These are phyloP conservation scores for Lonchura striata DNA, from an alignment of 2,113 vertebrate genomes.

Conservation along the genomic window DNA sequence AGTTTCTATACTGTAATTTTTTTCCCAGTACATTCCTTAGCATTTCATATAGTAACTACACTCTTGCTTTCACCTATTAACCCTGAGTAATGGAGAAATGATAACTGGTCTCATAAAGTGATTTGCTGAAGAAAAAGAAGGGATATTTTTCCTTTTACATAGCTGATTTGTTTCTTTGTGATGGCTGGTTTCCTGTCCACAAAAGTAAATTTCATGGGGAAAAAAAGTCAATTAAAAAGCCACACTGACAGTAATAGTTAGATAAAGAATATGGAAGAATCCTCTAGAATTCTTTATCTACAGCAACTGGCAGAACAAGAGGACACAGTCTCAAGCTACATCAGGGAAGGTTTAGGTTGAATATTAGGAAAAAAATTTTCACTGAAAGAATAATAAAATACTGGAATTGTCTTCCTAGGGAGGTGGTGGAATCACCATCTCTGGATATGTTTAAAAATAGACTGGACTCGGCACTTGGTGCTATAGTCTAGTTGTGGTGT, in stretches of 20 bases:
- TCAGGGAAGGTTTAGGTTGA: no score
- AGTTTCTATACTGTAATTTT: neutral
- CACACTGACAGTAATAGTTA: neutral
- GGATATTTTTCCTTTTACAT: neutral
- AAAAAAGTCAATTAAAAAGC: neutral
- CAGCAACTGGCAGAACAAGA: no score
- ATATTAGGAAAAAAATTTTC: no score
- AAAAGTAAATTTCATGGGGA: neutral
- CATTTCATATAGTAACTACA: neutral
- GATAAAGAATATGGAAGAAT: neutral
- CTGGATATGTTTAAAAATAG: no score
- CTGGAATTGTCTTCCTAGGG: no score
- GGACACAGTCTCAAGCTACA: no score
- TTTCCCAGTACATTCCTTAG: neutral
- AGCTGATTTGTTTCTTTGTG: neutral
- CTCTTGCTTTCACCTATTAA: neutral
- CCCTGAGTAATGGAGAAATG: neutral
- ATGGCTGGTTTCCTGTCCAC: neutral
- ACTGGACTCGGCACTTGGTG: no score
- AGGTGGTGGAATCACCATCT: no score
- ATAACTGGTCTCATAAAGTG: neutral
- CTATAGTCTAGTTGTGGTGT: no score
- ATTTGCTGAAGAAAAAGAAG: neutral
- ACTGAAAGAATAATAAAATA: no score
- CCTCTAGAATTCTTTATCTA: no score